phyloP scores from a whole-genome alignment of 2,797 vertebrate species.

The Tragopan temminckii region DNA sequence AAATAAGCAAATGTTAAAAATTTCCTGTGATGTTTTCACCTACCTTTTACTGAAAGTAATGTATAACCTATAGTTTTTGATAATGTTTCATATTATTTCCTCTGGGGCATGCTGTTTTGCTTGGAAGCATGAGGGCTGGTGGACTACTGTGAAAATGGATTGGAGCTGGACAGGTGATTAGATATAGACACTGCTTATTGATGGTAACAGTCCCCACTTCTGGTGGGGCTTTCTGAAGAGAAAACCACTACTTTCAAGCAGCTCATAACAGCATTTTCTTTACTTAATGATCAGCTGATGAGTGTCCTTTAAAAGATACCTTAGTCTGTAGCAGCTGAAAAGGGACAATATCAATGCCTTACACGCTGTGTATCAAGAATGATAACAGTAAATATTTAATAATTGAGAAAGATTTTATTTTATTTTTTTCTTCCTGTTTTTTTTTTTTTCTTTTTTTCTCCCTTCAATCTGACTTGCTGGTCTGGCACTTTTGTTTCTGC shows the following conservation, averaged over 20 bases:
- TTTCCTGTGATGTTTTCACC: neutral
- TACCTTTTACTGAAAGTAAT: neutral
- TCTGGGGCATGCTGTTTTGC: neutral
- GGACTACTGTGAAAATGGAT: neutral
- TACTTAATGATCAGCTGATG: neutral
- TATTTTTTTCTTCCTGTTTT: neutral
- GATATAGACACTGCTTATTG: neutral
- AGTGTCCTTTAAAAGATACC: neutral
- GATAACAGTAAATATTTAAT: neutral
- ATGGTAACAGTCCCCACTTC: neutral
- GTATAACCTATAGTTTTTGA: neutral
- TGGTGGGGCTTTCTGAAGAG: neutral
- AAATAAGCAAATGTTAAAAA: neutral
- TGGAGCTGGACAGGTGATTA: neutral
- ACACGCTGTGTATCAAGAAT: neutral
- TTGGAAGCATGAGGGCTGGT: neutral
- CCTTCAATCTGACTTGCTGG: neutral
- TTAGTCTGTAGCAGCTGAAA: neutral
- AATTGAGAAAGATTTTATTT: neutral
- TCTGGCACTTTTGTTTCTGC: slow-evolving; percentile 10
- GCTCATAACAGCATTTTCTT: neutral
- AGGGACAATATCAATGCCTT: neutral
- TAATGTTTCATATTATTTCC: neutral
- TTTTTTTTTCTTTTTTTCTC: neutral
- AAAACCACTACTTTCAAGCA: neutral